Base-by-base conservation (phyloP, 2,113 vertebrate genomes). In the Burhinus bistriatus region DNA sequence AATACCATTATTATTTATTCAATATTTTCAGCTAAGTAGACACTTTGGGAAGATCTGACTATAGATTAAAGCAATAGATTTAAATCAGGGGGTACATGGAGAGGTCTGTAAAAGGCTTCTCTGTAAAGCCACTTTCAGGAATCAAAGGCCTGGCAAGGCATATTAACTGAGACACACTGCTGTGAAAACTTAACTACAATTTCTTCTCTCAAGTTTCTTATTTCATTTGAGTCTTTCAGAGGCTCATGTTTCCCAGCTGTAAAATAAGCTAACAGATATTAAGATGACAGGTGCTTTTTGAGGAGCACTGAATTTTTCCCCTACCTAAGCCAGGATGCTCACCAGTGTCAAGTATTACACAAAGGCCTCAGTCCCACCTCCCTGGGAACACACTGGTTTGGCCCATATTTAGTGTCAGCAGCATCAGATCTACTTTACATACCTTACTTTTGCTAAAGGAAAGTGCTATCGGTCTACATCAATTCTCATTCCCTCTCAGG, bases 311-410 rank as follows among this genome's bases (percentile, higher is more conserved):
- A 54, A 40, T 34, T 17, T 21, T 83, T 84, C 42, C 29, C n/a
- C 58, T 20, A 54, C 49, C 32, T 81, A 73, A 90, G 11, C 4
- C 30, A 66, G 17, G 58, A 79, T 1, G 0, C 49, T 52, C 51
- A 30, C 9, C 45, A 18, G 16, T 8, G 20, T 40, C 49, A 58
- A 83, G 9, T 26, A 70, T 4, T 42, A 34, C 11, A 57, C 29
- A 83, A 77, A 87, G 44, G 14, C 20, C 32, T 69, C 44, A 32
- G 61, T 12, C 54, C 11, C 34, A 59, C 6, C 7, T 71, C 2
- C 0, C n/a, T 18, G 26, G 20, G 45, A 89, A 69, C 12, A 29
- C 0, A 0, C 12, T 16, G 13, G 15, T 71, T 93, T 59, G 76
- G 26, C 19, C 18, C 11, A 1, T 13, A 51, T 12, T 78, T 44